Evolutionary conservation across 2,888 invertebrate species (phyloP), one percentile per base, ranked within the genome.

Genomic region (Andrena chrysosceles): DNA sequence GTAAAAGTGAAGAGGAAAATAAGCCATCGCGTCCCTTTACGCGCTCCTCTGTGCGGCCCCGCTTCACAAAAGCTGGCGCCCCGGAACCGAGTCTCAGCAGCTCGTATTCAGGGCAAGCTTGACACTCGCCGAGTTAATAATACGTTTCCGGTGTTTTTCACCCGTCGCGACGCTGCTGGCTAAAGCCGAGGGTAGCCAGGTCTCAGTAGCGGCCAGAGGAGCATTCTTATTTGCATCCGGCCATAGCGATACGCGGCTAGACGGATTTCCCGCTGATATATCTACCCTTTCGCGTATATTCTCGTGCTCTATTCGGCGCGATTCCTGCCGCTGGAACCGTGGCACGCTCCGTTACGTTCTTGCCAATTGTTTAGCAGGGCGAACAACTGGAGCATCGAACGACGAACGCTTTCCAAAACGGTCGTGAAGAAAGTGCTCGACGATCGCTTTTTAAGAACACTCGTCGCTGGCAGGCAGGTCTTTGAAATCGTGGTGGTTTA

Each of bases 111-210:
- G 16, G 49, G 29, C 62, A 49, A 66, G 20, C 49, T 70, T 70
- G 81, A 8, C 81, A 76, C 76, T 76, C 71, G 60, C 35, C 48
- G 67, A 59, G 68, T 83, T 77, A 84, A 83, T 83, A 84, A 84
- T 83, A 71, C 78, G 67, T 72, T 84, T 84, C 80, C 77, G 77
- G 71, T 75, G 71, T 83, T 81, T 54, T 68, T 59, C 68, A 64
- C 63, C 33, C 35, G 33, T 20, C 68, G 31, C 67, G 52, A 35
- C 52, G 52, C 56, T 52, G 68, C 68, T 52, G 13, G 23, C 20
- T 10, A 16, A 33, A 54, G 23, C 23, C 54, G 23, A n/a, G 23
- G 48, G 56, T n/a, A 5, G 10, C 20, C 13, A 2, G 35, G 26
- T 69, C 16, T 69, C 68, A 29, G 26, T 56, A 33, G 35, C 8